A percentile compares a stretch with the other conserved stretches of the same genome.
These are phyloP conservation scores for Seira ritae DNA, from an alignment of 2,888 invertebrate genomes.

Conservation along the genomic window DNA sequence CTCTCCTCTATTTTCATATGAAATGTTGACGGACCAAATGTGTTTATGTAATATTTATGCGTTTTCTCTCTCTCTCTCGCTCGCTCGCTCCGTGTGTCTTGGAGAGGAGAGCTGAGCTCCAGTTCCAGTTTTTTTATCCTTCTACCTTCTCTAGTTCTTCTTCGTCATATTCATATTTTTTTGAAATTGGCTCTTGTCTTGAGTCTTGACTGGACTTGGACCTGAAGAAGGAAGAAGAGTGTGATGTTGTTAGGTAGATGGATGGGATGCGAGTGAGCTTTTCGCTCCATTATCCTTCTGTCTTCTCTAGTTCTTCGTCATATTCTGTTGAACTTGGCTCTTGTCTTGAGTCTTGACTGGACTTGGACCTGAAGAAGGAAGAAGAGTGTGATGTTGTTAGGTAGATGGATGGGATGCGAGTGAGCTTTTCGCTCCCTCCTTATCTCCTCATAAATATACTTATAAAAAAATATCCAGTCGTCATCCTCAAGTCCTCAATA, in stretches of 20 bases:
- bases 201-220: no score
- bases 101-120: conserved; percentile 38
- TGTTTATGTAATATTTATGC: conserved; percentile 60
- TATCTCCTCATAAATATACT: not conserved
- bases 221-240: conserved; percentile 22
- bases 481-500: no score
- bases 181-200: conserved; percentile 33
- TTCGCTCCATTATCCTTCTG: no score
- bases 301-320: no score
- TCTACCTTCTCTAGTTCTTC: no score
- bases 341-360: conserved; percentile 32
- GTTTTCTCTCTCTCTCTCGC: conserved; percentile 31
- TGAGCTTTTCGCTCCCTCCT: conserved; percentile 12
- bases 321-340: not conserved
- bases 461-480: no score
- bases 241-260: conserved; percentile 54
- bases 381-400: conserved; percentile 57
- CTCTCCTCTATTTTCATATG: no score
- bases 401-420: conserved; percentile 45
- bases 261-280: conserved; percentile 36
- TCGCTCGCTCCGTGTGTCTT: no score
- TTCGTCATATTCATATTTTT: no score
- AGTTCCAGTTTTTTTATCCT: conserved; percentile 65
- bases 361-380: no score
- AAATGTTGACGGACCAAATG: conserved; percentile 15